Evolutionary conservation across 1,140 invertebrate genomes (phyloP).

Genomic region (Gonatopus flavifemur): DNA sequence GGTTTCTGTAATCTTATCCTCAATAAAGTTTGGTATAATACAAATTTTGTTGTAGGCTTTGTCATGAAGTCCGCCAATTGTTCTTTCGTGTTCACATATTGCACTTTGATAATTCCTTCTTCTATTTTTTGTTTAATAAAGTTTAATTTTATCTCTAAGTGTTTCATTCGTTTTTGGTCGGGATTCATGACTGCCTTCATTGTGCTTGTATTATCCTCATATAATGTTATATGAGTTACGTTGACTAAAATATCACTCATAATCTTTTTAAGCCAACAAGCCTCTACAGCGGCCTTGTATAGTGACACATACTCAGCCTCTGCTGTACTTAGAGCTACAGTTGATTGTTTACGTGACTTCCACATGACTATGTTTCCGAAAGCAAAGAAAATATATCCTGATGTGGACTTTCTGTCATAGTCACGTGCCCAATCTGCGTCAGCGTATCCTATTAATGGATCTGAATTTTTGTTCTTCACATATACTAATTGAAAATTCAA

Average conservation of each 20-base stretch:
- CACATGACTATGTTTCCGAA: background rate
- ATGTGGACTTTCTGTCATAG: background rate
- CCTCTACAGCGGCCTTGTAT: background rate
- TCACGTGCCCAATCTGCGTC: background rate
- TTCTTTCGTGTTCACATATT: no score
- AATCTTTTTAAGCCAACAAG: background rate
- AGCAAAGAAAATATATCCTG: background rate
- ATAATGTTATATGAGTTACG: background rate
- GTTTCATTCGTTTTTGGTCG: background rate
- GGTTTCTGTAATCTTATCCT: no score
- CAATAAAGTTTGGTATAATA: no score
- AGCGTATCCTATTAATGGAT: background rate
- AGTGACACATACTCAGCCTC: background rate
- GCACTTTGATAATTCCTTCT: no score
- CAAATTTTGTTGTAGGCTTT: no score
- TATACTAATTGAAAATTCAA: no score
- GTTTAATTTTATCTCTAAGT: background rate
- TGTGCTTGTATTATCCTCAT: background rate
- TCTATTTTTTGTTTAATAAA: background rate
- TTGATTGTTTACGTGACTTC: background rate
- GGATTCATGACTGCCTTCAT: background rate
- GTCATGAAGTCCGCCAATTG: no score
- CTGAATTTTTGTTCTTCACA: no score
- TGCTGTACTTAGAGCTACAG: background rate
- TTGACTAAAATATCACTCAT: background rate